Evolutionary conservation across 1,140 invertebrate genomes (phyloP), one percentile per base, ranked within the genome.

Genomic region (Anastrepha obliqua): DNA sequence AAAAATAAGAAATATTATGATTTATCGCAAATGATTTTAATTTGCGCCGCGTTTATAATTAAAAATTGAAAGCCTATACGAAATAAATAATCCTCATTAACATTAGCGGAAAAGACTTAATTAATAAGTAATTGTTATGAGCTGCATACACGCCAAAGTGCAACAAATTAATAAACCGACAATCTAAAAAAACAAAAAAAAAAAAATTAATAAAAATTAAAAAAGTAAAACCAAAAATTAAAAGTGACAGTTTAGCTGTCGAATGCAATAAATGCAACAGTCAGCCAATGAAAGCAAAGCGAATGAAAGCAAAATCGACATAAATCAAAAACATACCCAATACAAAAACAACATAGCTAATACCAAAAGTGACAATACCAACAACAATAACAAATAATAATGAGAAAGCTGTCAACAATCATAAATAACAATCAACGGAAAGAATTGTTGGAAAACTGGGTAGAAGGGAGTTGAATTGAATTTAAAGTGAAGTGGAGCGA

Each of bases 51-150:
- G 17, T 17, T 17, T n/a, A 8, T 44, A 15, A 39, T 47, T 7
- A 74, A 70, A 74, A 8, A 5, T 15, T 39, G 67, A 74, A 47
- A 2, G 0, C 42, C 1, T n/a, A 17, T n/a, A 4, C 15, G 13
- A 74, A 70, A 74, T 13, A 74, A 47, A 8, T 9, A 74, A 74
- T 55, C 67, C 67, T 15, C 17, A 47, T 74, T 6, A n/a, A 44
- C 67, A 11, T 74, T 74, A 74, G 6, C 67, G 4, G 11, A 5
- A n/a, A 74, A 74, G 67, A 74, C 67, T 74, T 47, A 44, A 74
- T 74, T 47, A 74, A 74, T 74, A 74, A 17, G 67, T 74, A 74
- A 74, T 74, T 74, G 67, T 74, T 74, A 74, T 74, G 67, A 74
- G 44, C 67, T 74, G 15, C 15, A 74, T 39, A 47, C 67, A 74